Base-by-base conservation (phyloP, 2,888 invertebrate species). In the Hydrotaea diabolus region DNA sequence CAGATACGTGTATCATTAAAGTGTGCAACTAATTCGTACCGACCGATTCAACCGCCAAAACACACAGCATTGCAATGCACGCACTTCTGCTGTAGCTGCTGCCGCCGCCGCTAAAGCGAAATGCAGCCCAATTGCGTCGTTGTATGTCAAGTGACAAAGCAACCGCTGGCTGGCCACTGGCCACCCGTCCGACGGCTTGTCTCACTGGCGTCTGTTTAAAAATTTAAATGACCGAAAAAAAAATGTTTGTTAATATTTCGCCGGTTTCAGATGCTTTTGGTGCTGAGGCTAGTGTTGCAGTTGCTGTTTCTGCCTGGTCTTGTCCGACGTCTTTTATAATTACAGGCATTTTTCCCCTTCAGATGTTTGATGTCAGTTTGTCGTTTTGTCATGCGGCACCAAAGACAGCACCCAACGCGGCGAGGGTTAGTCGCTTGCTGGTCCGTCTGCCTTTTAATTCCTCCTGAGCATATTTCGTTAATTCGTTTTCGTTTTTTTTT, bases 171-270 rank as follows among this genome's bases (percentile, higher is more conserved):
- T 21, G 55, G 49, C 43, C 43, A 43, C 43, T 80, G 71, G 76
- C 69, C 73, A 80, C 73, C 69, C 59, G 77, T 74, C 78, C 71
- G 21, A 57, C 59, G 77, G 57, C 57, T 15, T 26, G 13, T 23
- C 26, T 13, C 15, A 59, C 59, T 85, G 85, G 82, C 85, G 85
- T 85, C 85, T 85, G 76, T 77, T 82, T 77, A 69, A 80, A 85
- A 77, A 80, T 82, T 76, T 74, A 82, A 85, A 82, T 85, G 57
- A 74, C 39, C n/a, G n/a, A 3, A 77, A 79, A 79, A 76, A 75
- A 78, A 49, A 26, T 81, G 73, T 77, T 82, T 36, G 31, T 81
- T 80, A 85, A 82, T 85, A 82, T 82, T 31, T 82, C 77, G 55
- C 23, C 46, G 13, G 69, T 23, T 69, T 46, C 43, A 69, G 69